Evolutionary conservation across 2,888 invertebrate species (phyloP), one percentile per base, ranked within the genome.

Genomic region (Crematogaster levior): DNA sequence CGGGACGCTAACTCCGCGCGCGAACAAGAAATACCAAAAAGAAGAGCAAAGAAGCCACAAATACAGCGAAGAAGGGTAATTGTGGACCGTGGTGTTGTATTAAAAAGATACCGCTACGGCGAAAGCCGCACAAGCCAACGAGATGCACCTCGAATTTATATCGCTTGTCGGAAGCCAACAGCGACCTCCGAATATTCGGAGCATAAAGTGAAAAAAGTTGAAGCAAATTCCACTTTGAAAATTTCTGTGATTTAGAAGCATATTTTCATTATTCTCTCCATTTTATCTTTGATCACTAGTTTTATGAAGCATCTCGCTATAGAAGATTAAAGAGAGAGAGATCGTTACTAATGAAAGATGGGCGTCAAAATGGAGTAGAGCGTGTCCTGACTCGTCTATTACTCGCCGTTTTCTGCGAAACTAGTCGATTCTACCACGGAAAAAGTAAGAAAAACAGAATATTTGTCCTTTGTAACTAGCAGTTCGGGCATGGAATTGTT

Each of bases 71-170:
- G 37, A 40, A 51, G 53, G 66, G 53, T 66, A 77, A 77, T 66
- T 66, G 77, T 18, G 21, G 4, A 7, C 3, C 60, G 15, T 21
- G 34, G 40, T n/a, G 66, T n/a, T 63, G 65, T 30, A 24, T 24
- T 40, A 51, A n/a, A 40, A 65, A 34, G 27, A 53, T 53, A 53
- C 2, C 30, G 53, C 53, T 56, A 40, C 48, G 53, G 51, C 27
- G 53, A 53, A 27, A 65, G 40, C 65, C n/a, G n/a, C n/a, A n/a
- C 75, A 30, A 65, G 65, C 43, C 66, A 66, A 66, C 53, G 5
- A 65, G 60, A 30, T 66, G 43, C 21, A 24, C 63, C 15, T n/a
- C 73, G 60, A 77, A 77, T 77, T 77, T 77, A 66, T 53, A 30
- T 65, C 40, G 66, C 30, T 48, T 10, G 27, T 30, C 43, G 15